phyloP scores from a whole-genome alignment of 2,797 vertebrate species.

The Platyrinchus mystaceus region DNA sequence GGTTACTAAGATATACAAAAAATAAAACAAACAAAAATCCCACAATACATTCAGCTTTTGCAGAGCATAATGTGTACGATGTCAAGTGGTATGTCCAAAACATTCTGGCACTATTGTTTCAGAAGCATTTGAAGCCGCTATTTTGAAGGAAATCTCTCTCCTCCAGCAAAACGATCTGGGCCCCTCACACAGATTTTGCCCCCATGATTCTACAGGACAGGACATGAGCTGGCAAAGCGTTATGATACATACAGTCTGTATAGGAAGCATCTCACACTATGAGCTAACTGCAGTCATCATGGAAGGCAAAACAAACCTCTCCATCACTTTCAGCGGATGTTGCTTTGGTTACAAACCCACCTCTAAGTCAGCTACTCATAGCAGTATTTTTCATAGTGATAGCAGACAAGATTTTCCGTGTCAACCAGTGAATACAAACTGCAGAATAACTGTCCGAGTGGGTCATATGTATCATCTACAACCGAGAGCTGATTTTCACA shows the following conservation, averaged over 20 bases:
- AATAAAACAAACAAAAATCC: neutral
- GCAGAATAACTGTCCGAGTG: neutral
- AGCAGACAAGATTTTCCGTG: neutral
- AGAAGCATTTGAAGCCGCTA: neutral
- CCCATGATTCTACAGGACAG: neutral
- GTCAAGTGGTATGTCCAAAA: neutral
- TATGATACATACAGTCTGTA: neutral
- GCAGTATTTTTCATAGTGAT: neutral
- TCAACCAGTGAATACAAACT: neutral
- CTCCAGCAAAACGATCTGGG: neutral
- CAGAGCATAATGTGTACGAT: neutral
- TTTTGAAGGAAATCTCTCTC: neutral
- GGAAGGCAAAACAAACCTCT: neutral
- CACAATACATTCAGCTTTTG: conserved; percentile 23
- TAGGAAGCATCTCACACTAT: neutral
- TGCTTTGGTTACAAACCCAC: neutral
- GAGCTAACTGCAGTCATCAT: neutral
- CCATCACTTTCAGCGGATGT: neutral
- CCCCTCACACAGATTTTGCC: neutral
- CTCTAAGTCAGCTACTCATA: neutral
- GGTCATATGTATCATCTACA: neutral
- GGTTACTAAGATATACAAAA: conserved; percentile 17
- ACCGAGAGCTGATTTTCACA: neutral
- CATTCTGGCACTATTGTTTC: neutral
- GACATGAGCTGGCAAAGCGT: neutral